phyloP scores from a whole-genome alignment of 35 echinoderm and acorn worm genomes.

The Acanthaster planci region DNA sequence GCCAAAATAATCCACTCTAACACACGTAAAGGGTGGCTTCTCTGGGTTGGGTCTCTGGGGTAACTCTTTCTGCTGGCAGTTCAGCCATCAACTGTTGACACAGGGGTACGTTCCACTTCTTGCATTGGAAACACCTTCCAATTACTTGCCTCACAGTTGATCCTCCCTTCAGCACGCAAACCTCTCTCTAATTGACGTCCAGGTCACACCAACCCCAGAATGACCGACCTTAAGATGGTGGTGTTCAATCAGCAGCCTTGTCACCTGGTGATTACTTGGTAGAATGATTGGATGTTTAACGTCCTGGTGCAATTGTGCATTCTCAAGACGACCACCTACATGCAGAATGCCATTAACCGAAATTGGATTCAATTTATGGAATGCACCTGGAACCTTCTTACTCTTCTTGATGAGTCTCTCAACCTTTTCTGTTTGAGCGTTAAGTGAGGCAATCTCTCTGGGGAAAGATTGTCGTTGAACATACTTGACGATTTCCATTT shows the following conservation, averaged over 20 bases:
- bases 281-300: too few relatives aligned
- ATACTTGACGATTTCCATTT: conserved; percentile 24
- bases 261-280: conserved; percentile 50
- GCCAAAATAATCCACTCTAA: conserved; percentile 47
- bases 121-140: conserved; percentile 62
- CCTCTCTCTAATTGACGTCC: conserved; percentile 22
- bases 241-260: conserved; percentile 40
- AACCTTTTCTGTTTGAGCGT: neutral
- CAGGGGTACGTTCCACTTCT: conserved; percentile 34
- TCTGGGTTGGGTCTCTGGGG: too few relatives aligned
- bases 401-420: neutral
- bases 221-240: conserved; percentile 56
- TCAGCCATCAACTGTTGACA: conserved; percentile 49
- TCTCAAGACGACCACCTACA: conserved; percentile 31
- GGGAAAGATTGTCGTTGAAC: conserved; percentile 13
- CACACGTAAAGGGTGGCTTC: conserved; percentile 45
- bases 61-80: conserved; percentile 33
- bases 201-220: conserved; percentile 54
- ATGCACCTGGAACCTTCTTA: neutral
- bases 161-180: conserved; percentile 63
- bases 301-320: neutral
- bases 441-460: neutral
- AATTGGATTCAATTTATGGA: conserved; percentile 22
- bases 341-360: neutral
- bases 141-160: conserved; percentile 52